Base-by-base conservation (phyloP, 2,113 vertebrate genomes). In the Meles meles region DNA sequence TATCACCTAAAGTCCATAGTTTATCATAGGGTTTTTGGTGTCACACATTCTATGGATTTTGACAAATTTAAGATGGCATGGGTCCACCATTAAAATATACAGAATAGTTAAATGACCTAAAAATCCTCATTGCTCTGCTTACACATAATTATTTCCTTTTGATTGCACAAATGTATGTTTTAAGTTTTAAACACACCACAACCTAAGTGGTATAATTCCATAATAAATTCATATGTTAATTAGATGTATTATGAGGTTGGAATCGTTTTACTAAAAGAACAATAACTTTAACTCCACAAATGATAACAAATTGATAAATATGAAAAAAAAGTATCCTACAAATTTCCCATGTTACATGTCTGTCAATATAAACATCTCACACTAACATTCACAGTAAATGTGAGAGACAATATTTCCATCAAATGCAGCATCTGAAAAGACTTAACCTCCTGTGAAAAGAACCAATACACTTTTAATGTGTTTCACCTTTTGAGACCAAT, bases 401-500 rank as follows among this genome's bases (percentile, higher is more conserved):
- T 55, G 15, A 80, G 23, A 91, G 44, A 89, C 5, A 47, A 15
- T 88, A 90, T 81, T 96, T 86, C 49, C 44, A 82, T 87, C 69
- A 72, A 82, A 92, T 52, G 49, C 9, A 71, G 12, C 37, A 82
- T 95, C 63, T 90, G 59, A 63, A 80, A 88, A 92, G 92, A 34
- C 10, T 95, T 95, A n/a, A 59, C 52, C n/a, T 83, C 25, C 27
- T 88, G 23, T 65, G 71, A 63, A 92, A 91, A 94, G 67, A 81
- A n/a, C 49, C 59, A 86, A 61, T 90, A 72, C 84, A 44, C 76
- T 90, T 96, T 96, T 96, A 97, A 96, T 93, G 92, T n/a, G 39
- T 89, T 96, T 97, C 92, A 96, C 95, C 95, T 98, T 97, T 97
- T 71, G 92, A 96, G 85, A 94, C 94, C 96, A 96, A 67, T 88